Conservation (phyloP, 2,888 invertebrate genomes). For the Synanthedon formicaeformis region DNA sequence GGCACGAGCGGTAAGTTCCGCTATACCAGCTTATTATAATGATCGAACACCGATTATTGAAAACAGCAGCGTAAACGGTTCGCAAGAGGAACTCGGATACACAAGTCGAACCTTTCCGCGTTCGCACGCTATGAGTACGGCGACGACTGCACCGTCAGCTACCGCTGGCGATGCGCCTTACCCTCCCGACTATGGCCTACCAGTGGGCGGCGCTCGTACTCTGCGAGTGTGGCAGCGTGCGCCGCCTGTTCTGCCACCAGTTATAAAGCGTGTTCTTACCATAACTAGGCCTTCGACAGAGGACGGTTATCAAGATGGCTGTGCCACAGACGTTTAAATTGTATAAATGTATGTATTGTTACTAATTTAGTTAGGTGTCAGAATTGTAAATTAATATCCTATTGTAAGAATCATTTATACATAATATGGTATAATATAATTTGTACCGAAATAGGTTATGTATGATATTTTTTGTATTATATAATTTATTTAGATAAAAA, state of each 20-base stretch:
- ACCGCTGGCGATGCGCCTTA: conserved; percentile 65
- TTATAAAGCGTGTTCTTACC: conserved; percentile 85
- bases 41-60: conserved; percentile 83
- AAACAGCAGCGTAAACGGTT: conserved; percentile 69
- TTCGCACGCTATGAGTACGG: conserved; percentile 43
- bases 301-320: conserved; percentile 93
- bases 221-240: conserved; percentile 90
- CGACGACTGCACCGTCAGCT: conserved; percentile 66
- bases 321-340: conserved; percentile 88
- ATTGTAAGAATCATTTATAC: conserved; percentile 32
- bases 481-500: conserved; percentile 62
- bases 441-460: conserved; percentile 43
- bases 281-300: conserved; percentile 89
- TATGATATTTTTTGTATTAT: conserved; percentile 66
- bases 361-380: conserved; percentile 37
- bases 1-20: conserved; percentile 70
- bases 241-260: conserved; percentile 87
- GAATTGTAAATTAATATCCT: conserved; percentile 43
- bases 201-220: conserved; percentile 78
- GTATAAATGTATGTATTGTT: conserved; percentile 16
- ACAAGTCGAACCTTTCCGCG: conserved; percentile 74
- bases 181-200: conserved; percentile 84
- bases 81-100: conserved; percentile 73
- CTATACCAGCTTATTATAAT: conserved; percentile 73
- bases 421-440: conserved; percentile 40